Base-by-base conservation (phyloP, 2,888 invertebrate species). In the Drosophila kanekoi region DNA sequence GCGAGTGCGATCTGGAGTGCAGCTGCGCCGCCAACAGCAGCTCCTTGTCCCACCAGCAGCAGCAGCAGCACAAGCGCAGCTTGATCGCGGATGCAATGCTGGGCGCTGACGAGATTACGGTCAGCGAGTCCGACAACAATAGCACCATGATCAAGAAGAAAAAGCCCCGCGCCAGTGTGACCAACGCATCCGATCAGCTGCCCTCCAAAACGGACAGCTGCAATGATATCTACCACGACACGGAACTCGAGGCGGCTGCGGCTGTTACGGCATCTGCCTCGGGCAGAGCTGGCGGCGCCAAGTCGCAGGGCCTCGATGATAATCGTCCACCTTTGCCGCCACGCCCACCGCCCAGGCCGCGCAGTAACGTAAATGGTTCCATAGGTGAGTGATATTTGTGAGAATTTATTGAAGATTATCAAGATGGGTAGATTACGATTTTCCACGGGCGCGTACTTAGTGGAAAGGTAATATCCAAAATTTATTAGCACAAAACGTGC, bases 241-340 rank as follows among this genome's bases (percentile, higher is more conserved):
- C 87, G 18, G 85, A 86, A 47, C 63, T 86, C 51, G 87, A 84
- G 6, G 77, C 51, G 2, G 70, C 44, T 5, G 61, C 61, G 1
- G 49, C 71, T 4, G 69, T 56, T 5, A 45, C 63, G 3, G 54
- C 70, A 14, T 41, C 59, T 73, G 82, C 77, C 10, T 79, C 80
- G 5, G 38, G n/a, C 9, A 64, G 64, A n/a, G 38, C 57, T 1
- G 48, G 60, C 2, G 59, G 58, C 9, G 20, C 18, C 44, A 84
- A 84, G 13, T 65, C 79, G 0, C 85, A 73, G 18, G 91, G 89
- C 1, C 20, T 76, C 20, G 91, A 91, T 58, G 91, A 92, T 72
- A 87, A 91, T 73, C 90, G 92, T 3, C 92, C 92, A 20, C 92
- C 92, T 0, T 60, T 92, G 65, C 92, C 92, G 18, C 92, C 92